phyloP scores from a whole-genome alignment of 2,113 vertebrate genomes.

The Madoqua kirkii region DNA sequence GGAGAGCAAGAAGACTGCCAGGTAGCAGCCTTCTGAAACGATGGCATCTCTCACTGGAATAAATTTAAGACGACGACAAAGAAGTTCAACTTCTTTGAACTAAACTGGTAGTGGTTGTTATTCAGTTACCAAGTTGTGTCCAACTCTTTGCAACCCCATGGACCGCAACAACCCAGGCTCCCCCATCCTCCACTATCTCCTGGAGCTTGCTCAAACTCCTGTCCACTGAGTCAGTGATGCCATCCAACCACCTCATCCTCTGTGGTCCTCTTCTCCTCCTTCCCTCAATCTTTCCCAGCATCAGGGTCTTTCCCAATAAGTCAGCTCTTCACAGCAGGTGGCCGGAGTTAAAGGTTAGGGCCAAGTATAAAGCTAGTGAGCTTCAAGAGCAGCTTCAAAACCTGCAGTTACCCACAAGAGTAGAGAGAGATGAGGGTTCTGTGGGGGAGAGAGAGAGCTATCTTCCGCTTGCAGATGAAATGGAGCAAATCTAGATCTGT shows the following conservation, averaged over 20 bases:
- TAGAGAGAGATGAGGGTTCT: not conserved
- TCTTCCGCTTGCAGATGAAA: not conserved
- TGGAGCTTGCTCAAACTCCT: not conserved
- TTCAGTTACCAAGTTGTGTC: not conserved
- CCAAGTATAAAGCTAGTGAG: not conserved
- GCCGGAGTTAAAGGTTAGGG: not conserved
- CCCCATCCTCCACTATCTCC: not conserved
- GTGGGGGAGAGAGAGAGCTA: not conserved
- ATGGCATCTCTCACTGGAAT: not conserved
- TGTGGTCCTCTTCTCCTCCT: not conserved
- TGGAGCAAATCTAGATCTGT: not conserved
- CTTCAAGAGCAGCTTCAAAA: not conserved
- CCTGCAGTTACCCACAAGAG: no score
- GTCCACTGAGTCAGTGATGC: not conserved
- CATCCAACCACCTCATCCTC: not conserved
- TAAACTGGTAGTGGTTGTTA: not conserved
- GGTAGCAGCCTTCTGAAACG: not conserved
- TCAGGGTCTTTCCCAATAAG: not conserved
- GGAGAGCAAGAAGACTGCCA: not conserved
- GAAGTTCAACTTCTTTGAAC: not conserved
- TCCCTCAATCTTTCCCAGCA: not conserved
- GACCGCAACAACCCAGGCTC: not conserved
- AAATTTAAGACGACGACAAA: not conserved
- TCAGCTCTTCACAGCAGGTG: not conserved
- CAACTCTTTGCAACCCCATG: not conserved